phyloP scores from a whole-genome alignment of 2,113 vertebrate species.

The Calonectris borealis region DNA sequence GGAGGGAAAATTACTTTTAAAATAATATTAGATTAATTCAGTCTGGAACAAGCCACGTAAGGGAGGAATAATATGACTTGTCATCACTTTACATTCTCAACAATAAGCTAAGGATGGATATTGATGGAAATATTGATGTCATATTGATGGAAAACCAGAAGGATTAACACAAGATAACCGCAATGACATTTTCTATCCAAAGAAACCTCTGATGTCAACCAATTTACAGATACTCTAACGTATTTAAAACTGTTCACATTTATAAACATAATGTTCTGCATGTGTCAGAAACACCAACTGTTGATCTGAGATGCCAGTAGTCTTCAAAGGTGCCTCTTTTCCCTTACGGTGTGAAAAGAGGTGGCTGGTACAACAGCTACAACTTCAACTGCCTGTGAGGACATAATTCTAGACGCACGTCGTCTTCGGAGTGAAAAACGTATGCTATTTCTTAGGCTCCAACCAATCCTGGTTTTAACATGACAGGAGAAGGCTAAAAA shows the following conservation, averaged over 20 bases:
- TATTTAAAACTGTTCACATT: not conserved
- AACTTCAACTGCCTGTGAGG: not conserved
- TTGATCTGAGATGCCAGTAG: not conserved
- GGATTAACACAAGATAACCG: not conserved
- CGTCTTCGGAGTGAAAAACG: not conserved
- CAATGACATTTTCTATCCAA: not conserved
- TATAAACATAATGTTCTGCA: not conserved
- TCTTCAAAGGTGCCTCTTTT: not conserved
- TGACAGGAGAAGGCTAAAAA: not conserved
- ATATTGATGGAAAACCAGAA: not conserved
- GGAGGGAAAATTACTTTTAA: not conserved
- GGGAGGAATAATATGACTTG: not conserved
- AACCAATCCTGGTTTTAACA: not conserved
- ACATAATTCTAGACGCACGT: not conserved
- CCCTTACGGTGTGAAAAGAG: not conserved
- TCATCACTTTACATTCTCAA: not conserved
- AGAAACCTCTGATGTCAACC: not conserved
- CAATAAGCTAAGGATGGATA: not conserved
- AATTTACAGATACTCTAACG: not conserved
- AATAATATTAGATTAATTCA: not conserved
- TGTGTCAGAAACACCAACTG: not conserved
- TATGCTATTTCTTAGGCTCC: not conserved
- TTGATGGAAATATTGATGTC: not conserved
- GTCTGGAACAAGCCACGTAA: not conserved
- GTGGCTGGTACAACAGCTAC: not conserved